phyloP scores from a whole-genome alignment of 2,797 vertebrate species.

The Caiman crocodilus region DNA sequence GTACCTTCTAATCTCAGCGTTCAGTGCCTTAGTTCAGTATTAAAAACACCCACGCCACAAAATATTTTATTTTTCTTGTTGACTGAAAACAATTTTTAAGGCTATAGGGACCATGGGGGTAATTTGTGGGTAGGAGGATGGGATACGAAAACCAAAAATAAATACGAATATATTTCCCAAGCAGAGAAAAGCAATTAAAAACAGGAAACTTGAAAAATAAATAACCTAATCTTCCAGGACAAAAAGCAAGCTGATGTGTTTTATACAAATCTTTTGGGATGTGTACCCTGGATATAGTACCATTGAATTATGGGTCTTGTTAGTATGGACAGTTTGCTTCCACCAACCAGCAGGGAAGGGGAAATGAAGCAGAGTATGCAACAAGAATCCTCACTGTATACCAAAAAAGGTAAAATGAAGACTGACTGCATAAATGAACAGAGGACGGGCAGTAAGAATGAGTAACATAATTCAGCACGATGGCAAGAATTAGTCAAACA shows the following conservation, averaged over 20 bases:
- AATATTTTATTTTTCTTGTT: background rate
- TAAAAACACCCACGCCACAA: background rate
- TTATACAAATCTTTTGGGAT: background rate
- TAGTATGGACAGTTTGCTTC: background rate
- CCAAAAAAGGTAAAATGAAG: background rate
- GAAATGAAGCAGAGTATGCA: background rate
- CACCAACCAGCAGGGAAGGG: background rate
- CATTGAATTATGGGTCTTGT: background rate
- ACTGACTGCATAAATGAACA: background rate
- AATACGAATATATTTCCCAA: background rate
- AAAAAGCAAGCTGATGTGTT: background rate
- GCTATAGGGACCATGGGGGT: too few species aligned
- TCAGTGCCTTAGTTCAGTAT: background rate
- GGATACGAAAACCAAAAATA: conserved; percentile 2
- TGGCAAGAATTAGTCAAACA: background rate
- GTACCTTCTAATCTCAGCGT: conserved; percentile 5
- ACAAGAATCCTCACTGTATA: background rate
- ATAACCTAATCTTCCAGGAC: background rate
- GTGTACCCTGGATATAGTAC: background rate
- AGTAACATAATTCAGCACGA: background rate
- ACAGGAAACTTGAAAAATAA: conserved; percentile 11
- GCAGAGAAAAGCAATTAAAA: background rate
- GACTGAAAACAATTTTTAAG: background rate
- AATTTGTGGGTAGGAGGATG: background rate
- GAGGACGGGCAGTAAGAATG: background rate